phyloP scores from a whole-genome alignment of 2,113 vertebrate genomes.

The Lophura nycthemera region DNA sequence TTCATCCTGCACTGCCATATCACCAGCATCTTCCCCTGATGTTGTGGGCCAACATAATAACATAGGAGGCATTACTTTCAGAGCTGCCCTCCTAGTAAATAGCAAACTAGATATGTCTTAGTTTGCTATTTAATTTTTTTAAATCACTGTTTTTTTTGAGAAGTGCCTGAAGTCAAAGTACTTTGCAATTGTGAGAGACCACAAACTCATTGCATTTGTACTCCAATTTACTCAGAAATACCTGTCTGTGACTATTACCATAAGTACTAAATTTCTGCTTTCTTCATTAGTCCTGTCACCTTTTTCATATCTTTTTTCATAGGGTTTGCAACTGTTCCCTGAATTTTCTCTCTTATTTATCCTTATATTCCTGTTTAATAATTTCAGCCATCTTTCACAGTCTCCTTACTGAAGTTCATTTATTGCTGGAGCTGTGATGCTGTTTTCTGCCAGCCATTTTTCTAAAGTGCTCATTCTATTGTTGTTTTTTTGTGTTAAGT shows the following conservation, averaged over 20 bases:
- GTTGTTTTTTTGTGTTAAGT: not conserved
- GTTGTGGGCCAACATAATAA: too few relatives aligned
- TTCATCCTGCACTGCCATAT: too few relatives aligned
- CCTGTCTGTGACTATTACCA: not conserved
- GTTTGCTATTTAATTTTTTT: not conserved
- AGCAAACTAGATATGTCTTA: not conserved
- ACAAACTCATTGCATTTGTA: not conserved
- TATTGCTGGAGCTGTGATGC: not conserved
- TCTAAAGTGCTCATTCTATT: not conserved
- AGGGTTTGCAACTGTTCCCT: not conserved
- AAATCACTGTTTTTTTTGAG: not conserved
- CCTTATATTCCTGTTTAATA: not conserved
- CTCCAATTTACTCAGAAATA: not conserved
- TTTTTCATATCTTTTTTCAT: not conserved
- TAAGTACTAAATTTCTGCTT: not conserved
- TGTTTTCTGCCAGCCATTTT: not conserved
- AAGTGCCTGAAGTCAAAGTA: not conserved
- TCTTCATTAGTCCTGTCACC: not conserved
- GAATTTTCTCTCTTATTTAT: not conserved
- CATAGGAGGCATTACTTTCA: too few relatives aligned
- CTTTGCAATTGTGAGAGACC: not conserved
- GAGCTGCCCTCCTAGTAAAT: not conserved
- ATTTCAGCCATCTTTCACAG: not conserved
- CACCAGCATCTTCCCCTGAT: too few relatives aligned
- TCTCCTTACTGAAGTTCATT: not conserved